phyloP scores from a whole-genome alignment of 1,140 invertebrate genomes.

The Drosophila punjabiensis region DNA sequence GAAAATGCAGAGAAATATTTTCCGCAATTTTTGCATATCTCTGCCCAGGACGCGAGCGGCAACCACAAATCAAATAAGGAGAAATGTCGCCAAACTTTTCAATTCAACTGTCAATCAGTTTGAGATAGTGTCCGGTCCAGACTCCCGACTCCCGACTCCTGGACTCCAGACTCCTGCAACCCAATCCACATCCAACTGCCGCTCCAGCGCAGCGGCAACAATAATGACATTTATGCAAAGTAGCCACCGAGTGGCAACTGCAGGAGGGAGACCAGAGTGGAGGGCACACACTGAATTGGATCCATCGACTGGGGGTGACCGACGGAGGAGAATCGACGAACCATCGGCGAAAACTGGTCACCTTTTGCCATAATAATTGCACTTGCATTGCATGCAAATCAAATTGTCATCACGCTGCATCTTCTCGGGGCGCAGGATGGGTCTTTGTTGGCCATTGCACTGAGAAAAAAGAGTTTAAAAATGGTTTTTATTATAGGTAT shows the following conservation, averaged over 20 bases:
- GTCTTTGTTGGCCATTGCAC: slow-evolving; percentile 12
- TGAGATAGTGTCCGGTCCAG: slow-evolving; percentile 76
- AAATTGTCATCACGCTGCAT: slow-evolving; percentile 81
- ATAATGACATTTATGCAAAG: slow-evolving; percentile 84
- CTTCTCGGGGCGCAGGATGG: slow-evolving; percentile 38
- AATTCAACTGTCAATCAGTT: slow-evolving; percentile 84
- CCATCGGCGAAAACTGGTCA: slow-evolving; percentile 70
- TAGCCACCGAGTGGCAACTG: slow-evolving; percentile 35
- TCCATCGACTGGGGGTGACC: slow-evolving; percentile 44
- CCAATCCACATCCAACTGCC: slow-evolving; percentile 12
- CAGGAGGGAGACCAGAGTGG: slow-evolving; percentile 16
- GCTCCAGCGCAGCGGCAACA: slow-evolving; percentile 66
- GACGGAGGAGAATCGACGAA: slow-evolving; percentile 31
- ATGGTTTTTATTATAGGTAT: background rate
- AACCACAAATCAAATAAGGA: slow-evolving; percentile 83
- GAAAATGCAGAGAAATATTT: slow-evolving; percentile 59
- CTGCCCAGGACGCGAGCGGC: slow-evolving; percentile 43
- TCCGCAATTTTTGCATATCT: slow-evolving; percentile 75
- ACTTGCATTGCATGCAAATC: slow-evolving; percentile 84
- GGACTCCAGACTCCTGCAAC: background rate
- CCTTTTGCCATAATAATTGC: slow-evolving; percentile 83
- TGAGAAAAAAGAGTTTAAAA: background rate
- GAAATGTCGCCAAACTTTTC: slow-evolving; percentile 84
- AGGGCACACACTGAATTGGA: slow-evolving; percentile 15
- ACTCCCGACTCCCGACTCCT: slow-evolving; percentile 33